Evolutionary conservation across 2,113 vertebrate species (phyloP).

Genomic region (Asarcornis scutulata): DNA sequence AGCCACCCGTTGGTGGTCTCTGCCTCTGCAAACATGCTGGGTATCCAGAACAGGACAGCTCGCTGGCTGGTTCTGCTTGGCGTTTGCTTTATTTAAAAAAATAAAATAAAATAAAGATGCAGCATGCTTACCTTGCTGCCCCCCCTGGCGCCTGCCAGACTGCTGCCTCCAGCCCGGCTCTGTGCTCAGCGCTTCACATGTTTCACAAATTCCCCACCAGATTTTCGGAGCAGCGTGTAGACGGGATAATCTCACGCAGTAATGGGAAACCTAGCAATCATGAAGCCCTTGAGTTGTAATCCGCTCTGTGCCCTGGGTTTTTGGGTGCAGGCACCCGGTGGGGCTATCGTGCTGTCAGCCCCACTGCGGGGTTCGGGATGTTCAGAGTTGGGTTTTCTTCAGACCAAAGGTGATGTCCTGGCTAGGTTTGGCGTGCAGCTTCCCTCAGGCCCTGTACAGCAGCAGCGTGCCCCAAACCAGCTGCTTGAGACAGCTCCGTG

Average conservation of each 20-base stretch:
- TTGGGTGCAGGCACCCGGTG: accelerated
- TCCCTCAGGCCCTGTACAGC: background rate
- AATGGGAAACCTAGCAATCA: background rate
- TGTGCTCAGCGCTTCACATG: background rate
- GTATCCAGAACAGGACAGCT: background rate
- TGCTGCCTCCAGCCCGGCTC: background rate
- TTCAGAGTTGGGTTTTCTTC: background rate
- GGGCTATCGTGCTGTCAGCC: background rate
- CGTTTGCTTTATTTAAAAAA: background rate
- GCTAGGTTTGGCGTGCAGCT: background rate
- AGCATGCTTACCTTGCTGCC: background rate
- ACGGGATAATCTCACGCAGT: background rate
- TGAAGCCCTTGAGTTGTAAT: background rate
- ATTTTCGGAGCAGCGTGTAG: background rate
- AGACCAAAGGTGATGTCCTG: background rate
- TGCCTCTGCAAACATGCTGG: accelerated
- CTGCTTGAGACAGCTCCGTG: too few relatives aligned
- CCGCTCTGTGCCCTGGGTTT: background rate
- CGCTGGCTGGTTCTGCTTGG: background rate
- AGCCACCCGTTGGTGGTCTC: accelerated
- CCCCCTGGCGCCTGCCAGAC: background rate
- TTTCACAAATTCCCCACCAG: slow-evolving; percentile 23
- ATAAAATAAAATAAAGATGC: background rate
- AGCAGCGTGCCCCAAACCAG: background rate
- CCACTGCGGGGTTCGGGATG: accelerated